Evolutionary conservation across 2,888 invertebrate species (phyloP).

Genomic region (Dryobotodes eremita): DNA sequence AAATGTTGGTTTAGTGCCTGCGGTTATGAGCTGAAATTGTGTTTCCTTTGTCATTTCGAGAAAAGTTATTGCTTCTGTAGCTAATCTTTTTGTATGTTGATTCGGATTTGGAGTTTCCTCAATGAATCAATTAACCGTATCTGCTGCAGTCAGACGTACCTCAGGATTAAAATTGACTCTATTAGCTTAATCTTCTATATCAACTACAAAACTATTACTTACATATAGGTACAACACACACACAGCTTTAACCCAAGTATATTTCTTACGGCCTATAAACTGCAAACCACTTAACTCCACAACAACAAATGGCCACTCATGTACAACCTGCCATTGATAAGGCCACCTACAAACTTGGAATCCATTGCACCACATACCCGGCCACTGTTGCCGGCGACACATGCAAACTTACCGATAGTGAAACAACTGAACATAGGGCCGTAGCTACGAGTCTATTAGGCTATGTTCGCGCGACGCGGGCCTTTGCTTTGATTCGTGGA

Average conservation of each 20-base stretch:
- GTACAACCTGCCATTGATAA: constrained; percentile 36
- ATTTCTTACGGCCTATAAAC: constrained; percentile 39
- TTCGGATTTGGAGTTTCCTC: neutral
- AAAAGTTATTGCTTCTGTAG: constrained; percentile 8
- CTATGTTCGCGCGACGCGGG: constrained; percentile 17
- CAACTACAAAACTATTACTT: neutral
- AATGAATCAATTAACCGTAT: neutral
- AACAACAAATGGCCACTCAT: constrained; percentile 26
- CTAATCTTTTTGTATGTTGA: neutral
- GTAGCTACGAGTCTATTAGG: constrained; percentile 57
- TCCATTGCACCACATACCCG: constrained; percentile 41
- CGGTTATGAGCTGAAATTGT: constrained; percentile 17
- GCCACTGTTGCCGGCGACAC: constrained; percentile 31
- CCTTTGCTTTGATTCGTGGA: constrained; percentile 25
- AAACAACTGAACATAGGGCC: constrained; percentile 43
- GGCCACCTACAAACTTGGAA: constrained; percentile 39
- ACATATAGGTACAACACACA: neutral
- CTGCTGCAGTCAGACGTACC: neutral
- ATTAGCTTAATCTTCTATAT: neutral
- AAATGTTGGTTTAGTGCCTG: constrained; percentile 29
- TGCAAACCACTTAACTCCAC: constrained; percentile 40
- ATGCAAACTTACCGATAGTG: constrained; percentile 45
- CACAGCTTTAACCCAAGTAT: neutral
- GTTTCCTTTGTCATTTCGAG: constrained; percentile 5
- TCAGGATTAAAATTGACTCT: neutral